These are phyloP conservation scores for Ophion obscuratus DNA, from an alignment of 2,888 invertebrate genomes.

Conservation along the genomic window DNA sequence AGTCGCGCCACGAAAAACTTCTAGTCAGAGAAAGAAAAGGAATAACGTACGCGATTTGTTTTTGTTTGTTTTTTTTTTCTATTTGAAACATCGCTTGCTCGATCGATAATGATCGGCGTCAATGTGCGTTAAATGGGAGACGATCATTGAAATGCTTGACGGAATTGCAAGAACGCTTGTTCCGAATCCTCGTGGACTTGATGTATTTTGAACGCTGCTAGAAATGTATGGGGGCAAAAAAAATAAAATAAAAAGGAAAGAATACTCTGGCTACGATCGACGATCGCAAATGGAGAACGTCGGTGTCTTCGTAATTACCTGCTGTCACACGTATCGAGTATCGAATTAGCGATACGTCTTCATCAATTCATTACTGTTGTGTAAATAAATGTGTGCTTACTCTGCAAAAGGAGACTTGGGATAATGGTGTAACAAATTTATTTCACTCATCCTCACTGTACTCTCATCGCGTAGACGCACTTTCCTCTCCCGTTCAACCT, in stretches of 20 bases:
- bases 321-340: slow-evolving; percentile 46
- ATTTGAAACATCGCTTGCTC: slow-evolving; percentile 16
- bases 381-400: slow-evolving; percentile 83
- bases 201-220: slow-evolving; percentile 60
- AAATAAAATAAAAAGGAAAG: slow-evolving; percentile 26
- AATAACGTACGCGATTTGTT: slow-evolving; percentile 32
- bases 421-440: slow-evolving; percentile 76
- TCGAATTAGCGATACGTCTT: slow-evolving; percentile 58
- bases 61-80: slow-evolving; percentile 59
- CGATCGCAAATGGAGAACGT: slow-evolving; percentile 18
- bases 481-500: slow-evolving; percentile 3
- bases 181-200: slow-evolving; percentile 50
- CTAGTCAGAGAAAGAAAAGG: slow-evolving; percentile 50
- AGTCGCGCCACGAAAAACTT: slow-evolving; percentile 36
- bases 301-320: slow-evolving; percentile 55
- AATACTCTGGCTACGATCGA: slow-evolving; percentile 34
- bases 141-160: slow-evolving; percentile 56
- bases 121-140: slow-evolving; percentile 17
- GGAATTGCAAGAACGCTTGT: slow-evolving; percentile 59
- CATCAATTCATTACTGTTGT: slow-evolving; percentile 75
- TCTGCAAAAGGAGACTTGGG: slow-evolving; percentile 77
- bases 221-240: slow-evolving; percentile 34
- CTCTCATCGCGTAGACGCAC: slow-evolving; percentile 30
- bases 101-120: slow-evolving; percentile 21
- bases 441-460: slow-evolving; percentile 68